Conservation (phyloP, 2,113 vertebrate genomes). For the Amphilophus citrinellus region DNA sequence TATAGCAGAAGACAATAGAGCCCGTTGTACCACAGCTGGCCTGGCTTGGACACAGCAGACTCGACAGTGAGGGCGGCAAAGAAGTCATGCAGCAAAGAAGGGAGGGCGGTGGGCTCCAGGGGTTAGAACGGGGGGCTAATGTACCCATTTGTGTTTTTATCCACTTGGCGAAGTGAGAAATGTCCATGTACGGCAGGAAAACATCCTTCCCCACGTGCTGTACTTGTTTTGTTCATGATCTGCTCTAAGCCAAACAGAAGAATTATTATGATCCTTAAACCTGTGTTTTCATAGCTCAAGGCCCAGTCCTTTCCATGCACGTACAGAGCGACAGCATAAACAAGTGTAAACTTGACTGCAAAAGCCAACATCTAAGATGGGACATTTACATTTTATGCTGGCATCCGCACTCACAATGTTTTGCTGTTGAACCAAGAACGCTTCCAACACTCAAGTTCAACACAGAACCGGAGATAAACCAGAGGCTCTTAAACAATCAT, state of each 20-base stretch:
- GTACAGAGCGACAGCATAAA: slow-evolving; percentile 17
- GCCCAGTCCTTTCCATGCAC: slow-evolving; percentile 24
- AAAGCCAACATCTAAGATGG: slow-evolving; percentile 13
- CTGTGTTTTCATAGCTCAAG: slow-evolving; percentile 5
- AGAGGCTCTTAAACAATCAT: slow-evolving; percentile 1
- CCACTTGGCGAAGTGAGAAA: slow-evolving; percentile 1
- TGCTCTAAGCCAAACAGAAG: slow-evolving; percentile 24
- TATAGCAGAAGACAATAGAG: slow-evolving; percentile 53
- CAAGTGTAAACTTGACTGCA: slow-evolving; percentile 38
- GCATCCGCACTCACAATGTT: not conserved
- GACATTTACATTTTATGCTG: slow-evolving; percentile 4
- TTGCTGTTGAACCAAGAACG: not conserved
- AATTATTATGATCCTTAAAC: slow-evolving; percentile 17
- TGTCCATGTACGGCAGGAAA: not conserved
- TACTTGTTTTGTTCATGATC: slow-evolving; percentile 15
- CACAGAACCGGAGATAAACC: slow-evolving; percentile 21
- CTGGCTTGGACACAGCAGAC: not conserved
- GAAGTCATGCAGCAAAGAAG: not conserved
- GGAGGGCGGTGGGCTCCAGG: not conserved
- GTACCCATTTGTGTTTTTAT: slow-evolving; percentile 14
- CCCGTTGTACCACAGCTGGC: slow-evolving; percentile 55
- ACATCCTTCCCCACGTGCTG: not conserved
- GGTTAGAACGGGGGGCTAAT: not conserved
- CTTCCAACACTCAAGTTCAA: not conserved
- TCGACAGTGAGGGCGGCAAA: not conserved